Evolutionary conservation across 2,113 vertebrate species (phyloP).

Genomic region (Heteronetta atricapilla): DNA sequence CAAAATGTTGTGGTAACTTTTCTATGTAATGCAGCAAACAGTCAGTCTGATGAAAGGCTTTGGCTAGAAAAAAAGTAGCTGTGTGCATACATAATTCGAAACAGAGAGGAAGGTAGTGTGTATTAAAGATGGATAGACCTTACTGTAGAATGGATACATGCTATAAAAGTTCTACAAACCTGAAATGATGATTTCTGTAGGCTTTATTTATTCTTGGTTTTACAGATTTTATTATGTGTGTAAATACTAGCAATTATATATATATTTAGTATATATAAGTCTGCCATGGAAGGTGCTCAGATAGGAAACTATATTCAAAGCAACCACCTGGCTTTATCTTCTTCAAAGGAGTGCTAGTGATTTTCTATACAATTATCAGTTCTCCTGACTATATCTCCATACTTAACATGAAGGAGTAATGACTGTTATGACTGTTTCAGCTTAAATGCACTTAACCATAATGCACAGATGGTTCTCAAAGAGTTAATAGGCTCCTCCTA

Average conservation of each 20-base stretch:
- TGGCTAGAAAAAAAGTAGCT: background rate
- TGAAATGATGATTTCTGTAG: background rate
- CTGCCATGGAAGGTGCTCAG: background rate
- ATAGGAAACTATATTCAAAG: background rate
- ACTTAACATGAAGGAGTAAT: background rate
- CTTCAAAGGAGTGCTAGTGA: background rate
- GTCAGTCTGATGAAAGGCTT: background rate
- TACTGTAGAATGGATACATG: background rate
- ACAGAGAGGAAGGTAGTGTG: background rate
- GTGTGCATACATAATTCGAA: background rate
- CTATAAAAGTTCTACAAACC: background rate
- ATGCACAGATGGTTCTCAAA: background rate
- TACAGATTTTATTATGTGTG: background rate
- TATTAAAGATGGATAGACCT: background rate
- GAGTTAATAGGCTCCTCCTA: background rate
- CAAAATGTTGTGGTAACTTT: constrained; percentile 45
- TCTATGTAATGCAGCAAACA: background rate
- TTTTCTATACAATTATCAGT: background rate
- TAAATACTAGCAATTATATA: background rate
- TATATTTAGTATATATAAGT: background rate
- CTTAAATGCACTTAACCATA: background rate
- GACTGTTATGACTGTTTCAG: background rate
- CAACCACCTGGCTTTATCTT: background rate
- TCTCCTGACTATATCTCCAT: background rate
- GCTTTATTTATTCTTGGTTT: background rate